Evolutionary conservation across 1,140 invertebrate genomes (phyloP).

Genomic region (Contarinia nasturtii): DNA sequence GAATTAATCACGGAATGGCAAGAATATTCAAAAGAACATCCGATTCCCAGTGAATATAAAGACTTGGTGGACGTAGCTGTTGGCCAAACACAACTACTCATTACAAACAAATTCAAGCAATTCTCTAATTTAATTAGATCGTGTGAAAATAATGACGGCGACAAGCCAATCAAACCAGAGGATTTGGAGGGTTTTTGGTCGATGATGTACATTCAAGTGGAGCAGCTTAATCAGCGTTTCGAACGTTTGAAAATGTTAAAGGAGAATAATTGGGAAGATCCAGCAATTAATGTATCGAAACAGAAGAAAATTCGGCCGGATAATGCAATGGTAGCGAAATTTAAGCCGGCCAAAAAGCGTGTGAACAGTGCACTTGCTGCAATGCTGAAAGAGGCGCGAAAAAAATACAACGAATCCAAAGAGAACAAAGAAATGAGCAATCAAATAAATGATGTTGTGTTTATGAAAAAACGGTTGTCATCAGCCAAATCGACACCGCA

Average conservation of each 20-base stretch:
- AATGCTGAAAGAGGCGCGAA: not conserved
- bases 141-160: slow-evolving; percentile 35
- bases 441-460: not conserved
- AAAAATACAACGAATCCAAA: not conserved
- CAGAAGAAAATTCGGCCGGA: slow-evolving; percentile 4
- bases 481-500: no score
- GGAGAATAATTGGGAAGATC: slow-evolving; percentile 30
- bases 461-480: no score
- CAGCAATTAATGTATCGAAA: slow-evolving; percentile 12
- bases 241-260: slow-evolving; percentile 26
- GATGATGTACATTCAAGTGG: slow-evolving; percentile 44
- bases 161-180: slow-evolving; percentile 32
- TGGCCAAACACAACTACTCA: slow-evolving; percentile 45
- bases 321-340: slow-evolving; percentile 8
- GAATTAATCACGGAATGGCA: slow-evolving; percentile 27
- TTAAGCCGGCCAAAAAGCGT: not conserved
- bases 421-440: not conserved
- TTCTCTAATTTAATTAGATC: slow-evolving; percentile 39
- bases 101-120: slow-evolving; percentile 45
- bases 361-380: not conserved
- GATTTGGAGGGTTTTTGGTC: slow-evolving; percentile 65
- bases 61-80: slow-evolving; percentile 44
- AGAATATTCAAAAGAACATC: slow-evolving; percentile 10
- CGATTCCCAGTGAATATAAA: slow-evolving; percentile 10
- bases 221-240: slow-evolving; percentile 33